Evolutionary conservation across 2,113 vertebrate species (phyloP).

Genomic region (Atractosteus spatula): DNA sequence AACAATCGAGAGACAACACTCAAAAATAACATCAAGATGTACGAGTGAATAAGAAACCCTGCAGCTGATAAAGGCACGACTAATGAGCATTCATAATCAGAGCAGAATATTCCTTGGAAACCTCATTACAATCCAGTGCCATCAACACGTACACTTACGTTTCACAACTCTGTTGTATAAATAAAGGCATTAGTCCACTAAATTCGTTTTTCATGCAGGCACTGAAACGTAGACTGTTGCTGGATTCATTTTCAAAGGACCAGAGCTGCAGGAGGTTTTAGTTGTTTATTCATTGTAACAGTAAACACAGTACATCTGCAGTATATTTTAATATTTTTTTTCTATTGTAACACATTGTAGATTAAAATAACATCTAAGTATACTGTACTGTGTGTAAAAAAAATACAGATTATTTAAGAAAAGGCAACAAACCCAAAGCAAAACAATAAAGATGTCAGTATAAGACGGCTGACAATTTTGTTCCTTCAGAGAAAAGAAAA

Average conservation of each 20-base stretch:
- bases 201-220: not conserved
- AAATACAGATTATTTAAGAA: no score
- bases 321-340: not conserved
- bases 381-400: no score
- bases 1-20: not conserved
- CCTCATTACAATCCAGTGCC: not conserved
- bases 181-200: not conserved
- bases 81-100: not conserved
- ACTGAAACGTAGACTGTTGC: not conserved
- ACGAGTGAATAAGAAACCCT: not conserved
- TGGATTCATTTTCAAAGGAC: not conserved
- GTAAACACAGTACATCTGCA: not conserved
- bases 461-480: no score
- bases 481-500: no score
- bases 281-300: not conserved
- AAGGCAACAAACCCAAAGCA: no score
- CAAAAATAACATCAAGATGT: not conserved
- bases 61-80: not conserved
- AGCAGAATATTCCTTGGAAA: not conserved
- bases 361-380: no score
- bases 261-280: not conserved
- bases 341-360: no score
- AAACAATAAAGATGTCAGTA: no score
- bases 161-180: not conserved
- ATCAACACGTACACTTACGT: not conserved